Evolutionary conservation across 2,888 invertebrate species (phyloP), one percentile per base, ranked within the genome.

Genomic region (Margaritifera margaritifera): DNA sequence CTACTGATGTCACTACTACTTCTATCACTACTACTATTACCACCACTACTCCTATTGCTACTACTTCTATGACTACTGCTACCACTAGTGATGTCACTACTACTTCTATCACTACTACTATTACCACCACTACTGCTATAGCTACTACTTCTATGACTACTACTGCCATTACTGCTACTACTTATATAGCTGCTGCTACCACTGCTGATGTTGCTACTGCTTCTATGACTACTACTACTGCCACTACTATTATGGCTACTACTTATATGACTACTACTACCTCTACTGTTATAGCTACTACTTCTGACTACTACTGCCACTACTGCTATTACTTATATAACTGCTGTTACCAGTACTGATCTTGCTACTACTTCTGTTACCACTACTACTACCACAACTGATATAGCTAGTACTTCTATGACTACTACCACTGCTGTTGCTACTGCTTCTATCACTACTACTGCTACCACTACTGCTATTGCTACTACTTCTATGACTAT

Each of bases 191-290:
- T 50, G 59, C 59, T 53, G 25, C 59, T 25, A 59, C 65, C 31
- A 65, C 65, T 24, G 42, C 52, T 53, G 27, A 18, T 59, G 59
- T 59, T 59, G 42, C 58, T 59, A 65, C 58, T 59, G 59, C 58
- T 59, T 59, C 27, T 59, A 65, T 22, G 8, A 65, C 65, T 59
- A 65, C 59, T 59, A 65, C 53, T 59, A 65, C 65, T 59, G 24
- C 59, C 51, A 65, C 65, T 59, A 59, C 59, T 59, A 59, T n/a
- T 59, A 59, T 25, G 24, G 59, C 58, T 53, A 59, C 59, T 53
- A 42, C 65, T 53, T 42, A n/a, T 59, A 59, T 52, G 31, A 59
- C 60, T 60, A 60, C 60, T 60, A 60, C 60, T n/a, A 60, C 60
- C n/a, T 25, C 19, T 18, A 15, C 19, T 53, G n/a, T n/a, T n/a